Evolutionary conservation across 2,113 vertebrate species (phyloP).

Genomic region (Pluvialis apricaria): DNA sequence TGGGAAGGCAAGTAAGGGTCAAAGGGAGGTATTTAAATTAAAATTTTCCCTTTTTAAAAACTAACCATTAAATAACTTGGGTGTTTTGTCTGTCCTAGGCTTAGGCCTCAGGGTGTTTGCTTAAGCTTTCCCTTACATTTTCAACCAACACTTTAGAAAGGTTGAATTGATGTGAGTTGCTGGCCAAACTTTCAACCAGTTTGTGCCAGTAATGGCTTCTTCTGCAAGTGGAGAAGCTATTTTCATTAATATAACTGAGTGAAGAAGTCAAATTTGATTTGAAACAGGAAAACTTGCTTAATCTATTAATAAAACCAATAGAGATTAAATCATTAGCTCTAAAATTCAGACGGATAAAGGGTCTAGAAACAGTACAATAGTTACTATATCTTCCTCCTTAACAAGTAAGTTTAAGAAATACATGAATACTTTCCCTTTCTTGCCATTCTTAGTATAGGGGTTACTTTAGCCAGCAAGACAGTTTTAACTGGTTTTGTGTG

Average conservation of each 20-base stretch:
- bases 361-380: not conserved
- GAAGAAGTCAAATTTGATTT: not conserved
- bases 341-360: not conserved
- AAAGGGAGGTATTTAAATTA: not conserved
- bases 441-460: not conserved
- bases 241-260: not conserved
- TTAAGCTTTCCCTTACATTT: not conserved
- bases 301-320: not conserved
- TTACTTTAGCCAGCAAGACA: not conserved
- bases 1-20: not conserved
- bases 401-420: not conserved
- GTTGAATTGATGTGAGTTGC: not conserved
- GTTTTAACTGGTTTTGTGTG: not conserved
- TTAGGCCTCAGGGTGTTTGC: not conserved
- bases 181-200: not conserved
- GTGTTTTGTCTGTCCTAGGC: not conserved
- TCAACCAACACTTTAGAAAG: not conserved
- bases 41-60: not conserved
- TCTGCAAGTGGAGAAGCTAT: not conserved
- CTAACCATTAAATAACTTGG: not conserved
- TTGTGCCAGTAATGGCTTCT: not conserved
- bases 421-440: not conserved
- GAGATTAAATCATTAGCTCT: not conserved
- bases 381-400: not conserved
- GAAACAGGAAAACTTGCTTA: not conserved